These are phyloP conservation scores for Antedon bifida DNA, from an alignment of 35 echinoderm and acorn worm species.

Conservation along the genomic window DNA sequence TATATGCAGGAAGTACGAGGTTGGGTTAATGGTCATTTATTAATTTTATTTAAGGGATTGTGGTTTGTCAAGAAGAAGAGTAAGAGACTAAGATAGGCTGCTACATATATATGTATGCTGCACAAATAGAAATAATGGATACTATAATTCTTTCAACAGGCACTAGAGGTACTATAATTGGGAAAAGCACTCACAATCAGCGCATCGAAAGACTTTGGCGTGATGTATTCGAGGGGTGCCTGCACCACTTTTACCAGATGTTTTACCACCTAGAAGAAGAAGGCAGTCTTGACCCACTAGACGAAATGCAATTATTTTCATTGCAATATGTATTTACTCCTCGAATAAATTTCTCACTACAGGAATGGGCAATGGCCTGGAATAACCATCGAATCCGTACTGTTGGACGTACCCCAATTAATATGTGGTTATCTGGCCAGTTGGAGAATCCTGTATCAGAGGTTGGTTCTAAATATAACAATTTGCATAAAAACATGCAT, in stretches of 20 bases:
- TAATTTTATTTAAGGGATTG: too few species aligned
- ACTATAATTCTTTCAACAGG: background rate
- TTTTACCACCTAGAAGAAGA: background rate
- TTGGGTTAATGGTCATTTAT: background rate
- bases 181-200: background rate
- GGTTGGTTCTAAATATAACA: too few species aligned
- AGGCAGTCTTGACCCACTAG: background rate
- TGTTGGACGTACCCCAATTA: background rate
- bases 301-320: background rate
- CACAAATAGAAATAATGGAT: too few species aligned
- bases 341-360: background rate
- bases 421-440: background rate
- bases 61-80: too few species aligned
- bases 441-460: background rate
- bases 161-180: background rate
- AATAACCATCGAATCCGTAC: background rate
- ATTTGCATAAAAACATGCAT: too few species aligned
- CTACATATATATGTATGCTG: too few species aligned
- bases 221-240: background rate
- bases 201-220: constrained; percentile 1
- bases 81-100: too few species aligned
- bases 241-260: background rate
- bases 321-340: background rate
- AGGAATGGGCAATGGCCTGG: background rate
- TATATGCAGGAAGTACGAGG: background rate